Evolutionary conservation across 1,140 invertebrate genomes (phyloP).

Genomic region (Halesus radiatus): DNA sequence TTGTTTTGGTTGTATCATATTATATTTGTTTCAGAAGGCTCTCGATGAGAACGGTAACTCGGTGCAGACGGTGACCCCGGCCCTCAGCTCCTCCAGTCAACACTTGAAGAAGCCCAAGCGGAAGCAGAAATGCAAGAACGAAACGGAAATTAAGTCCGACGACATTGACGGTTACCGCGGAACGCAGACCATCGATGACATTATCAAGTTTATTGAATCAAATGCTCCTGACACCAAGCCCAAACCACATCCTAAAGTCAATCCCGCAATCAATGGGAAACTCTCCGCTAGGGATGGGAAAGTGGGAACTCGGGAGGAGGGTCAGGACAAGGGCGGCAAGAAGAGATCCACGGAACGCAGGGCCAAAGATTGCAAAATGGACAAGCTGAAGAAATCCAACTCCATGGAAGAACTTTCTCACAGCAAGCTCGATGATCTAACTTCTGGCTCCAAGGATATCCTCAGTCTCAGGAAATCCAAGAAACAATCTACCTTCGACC

Average conservation of each 20-base stretch:
- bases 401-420: conserved; percentile 81
- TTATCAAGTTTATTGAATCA: conserved; percentile 73
- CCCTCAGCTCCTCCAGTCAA: conserved; percentile 70
- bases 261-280: conserved; percentile 43
- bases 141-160: conserved; percentile 74
- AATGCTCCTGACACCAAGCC: conserved; percentile 62
- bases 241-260: conserved; percentile 14
- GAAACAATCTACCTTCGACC: conserved; percentile 65
- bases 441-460: conserved; percentile 66
- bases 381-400: conserved; percentile 74
- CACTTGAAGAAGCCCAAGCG: conserved; percentile 71
- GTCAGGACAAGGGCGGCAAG: conserved; percentile 64
- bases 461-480: conserved; percentile 62
- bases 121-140: conserved; percentile 73
- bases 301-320: conserved; percentile 60
- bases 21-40: conserved; percentile 70
- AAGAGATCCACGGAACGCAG: conserved; percentile 66
- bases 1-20: not conserved
- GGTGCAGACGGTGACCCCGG: conserved; percentile 70
- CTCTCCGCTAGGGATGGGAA: conserved; percentile 60
- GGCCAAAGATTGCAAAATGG: conserved; percentile 63
- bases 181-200: conserved; percentile 71
- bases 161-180: conserved; percentile 77
- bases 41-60: conserved; percentile 78
- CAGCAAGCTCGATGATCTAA: conserved; percentile 78